Conservation (phyloP, 2,888 invertebrate species). For the Mesochorus sp. region DNA sequence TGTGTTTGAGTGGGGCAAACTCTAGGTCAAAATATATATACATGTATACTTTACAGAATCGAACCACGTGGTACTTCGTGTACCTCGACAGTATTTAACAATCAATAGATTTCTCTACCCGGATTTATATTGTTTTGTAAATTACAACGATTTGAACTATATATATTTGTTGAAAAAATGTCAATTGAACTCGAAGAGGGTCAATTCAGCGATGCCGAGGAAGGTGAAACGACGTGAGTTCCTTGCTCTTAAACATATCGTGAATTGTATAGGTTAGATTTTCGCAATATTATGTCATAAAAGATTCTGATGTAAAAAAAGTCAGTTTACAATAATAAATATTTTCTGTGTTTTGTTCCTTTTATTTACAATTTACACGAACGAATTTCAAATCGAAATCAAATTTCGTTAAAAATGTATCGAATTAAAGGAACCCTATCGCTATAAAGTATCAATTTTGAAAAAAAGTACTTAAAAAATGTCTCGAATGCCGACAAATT, state of each 20-base stretch:
- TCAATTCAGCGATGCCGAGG: constrained; percentile 83
- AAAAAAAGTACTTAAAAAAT: no score
- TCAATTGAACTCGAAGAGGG: constrained; percentile 76
- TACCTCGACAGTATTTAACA: constrained; percentile 5
- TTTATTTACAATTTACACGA: background rate
- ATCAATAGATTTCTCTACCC: constrained; percentile 43
- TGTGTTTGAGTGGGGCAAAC: background rate
- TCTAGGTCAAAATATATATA: background rate
- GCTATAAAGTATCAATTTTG: no score
- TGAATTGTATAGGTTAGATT: constrained; percentile 13
- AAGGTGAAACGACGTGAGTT: constrained; percentile 69
- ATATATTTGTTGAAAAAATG: constrained; percentile 54
- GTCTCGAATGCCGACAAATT: no score
- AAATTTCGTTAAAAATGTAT: no score
- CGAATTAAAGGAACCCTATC: no score
- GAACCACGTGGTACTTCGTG: constrained; percentile 36
- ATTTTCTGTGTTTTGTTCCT: background rate
- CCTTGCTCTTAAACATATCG: constrained; percentile 41
- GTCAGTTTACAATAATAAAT: no score
- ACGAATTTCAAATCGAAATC: constrained; percentile 5
- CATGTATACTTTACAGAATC: background rate
- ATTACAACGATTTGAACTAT: background rate
- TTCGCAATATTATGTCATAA: constrained; percentile 37
- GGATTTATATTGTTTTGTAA: background rate
- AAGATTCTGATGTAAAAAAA: no score